Evolutionary conservation across 2,888 invertebrate species (phyloP).

Genomic region (Drosophila mayaguana): DNA sequence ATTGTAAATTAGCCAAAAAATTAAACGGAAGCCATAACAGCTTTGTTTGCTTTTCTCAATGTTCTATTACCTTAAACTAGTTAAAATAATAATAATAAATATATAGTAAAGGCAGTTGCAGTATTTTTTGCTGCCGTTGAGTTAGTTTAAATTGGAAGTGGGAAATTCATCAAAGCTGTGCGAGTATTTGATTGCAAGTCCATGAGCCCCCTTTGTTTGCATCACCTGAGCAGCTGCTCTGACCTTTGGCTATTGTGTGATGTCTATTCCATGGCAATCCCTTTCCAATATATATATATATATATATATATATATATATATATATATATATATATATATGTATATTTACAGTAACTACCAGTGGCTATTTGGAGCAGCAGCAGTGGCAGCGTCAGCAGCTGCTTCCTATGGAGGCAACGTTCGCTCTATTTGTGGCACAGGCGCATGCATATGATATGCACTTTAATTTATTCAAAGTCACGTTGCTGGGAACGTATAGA

Average conservation of each 20-base stretch:
- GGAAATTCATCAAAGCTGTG: not conserved
- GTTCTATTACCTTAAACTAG: slow-evolving; percentile 1
- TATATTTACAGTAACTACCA: slow-evolving; percentile 29
- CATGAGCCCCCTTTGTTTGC: slow-evolving; percentile 11
- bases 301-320: slow-evolving; percentile 29
- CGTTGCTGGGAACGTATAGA: slow-evolving; percentile 66
- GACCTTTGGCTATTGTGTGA: slow-evolving; percentile 43
- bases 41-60: not conserved
- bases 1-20: not conserved
- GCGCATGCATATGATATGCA: slow-evolving; percentile 76
- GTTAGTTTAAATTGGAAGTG: not conserved
- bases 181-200: slow-evolving; percentile 16
- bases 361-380: slow-evolving; percentile 48
- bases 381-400: not conserved
- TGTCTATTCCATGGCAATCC: slow-evolving; percentile 32
- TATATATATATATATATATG: slow-evolving; percentile 39
- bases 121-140: slow-evolving; percentile 1
- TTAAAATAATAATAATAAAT: not conserved
- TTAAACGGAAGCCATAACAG: not conserved
- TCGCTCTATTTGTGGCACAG: slow-evolving; percentile 67
- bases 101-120: not conserved
- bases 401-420: slow-evolving; percentile 34
- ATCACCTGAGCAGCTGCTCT: slow-evolving; percentile 21
- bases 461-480: slow-evolving; percentile 80
- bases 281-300: slow-evolving; percentile 53